Percentiles rank a stretch among this genome's conserved stretches.
These are phyloP conservation scores for Leptarthrus brevirostris DNA, from an alignment of 2,888 invertebrate species.

Conservation along the genomic window DNA sequence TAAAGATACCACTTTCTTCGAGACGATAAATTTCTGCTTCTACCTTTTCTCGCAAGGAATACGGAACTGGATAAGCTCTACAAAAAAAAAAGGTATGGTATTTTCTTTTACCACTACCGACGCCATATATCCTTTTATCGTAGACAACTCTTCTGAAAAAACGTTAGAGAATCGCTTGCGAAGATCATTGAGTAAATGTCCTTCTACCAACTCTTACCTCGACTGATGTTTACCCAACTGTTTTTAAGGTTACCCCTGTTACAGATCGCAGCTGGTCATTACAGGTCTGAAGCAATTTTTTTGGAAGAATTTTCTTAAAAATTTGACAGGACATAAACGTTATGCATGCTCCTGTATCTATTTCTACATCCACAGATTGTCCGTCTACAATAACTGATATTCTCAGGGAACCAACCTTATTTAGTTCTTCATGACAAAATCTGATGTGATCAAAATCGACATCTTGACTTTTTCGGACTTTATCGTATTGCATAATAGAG, in stretches of 20 bases:
- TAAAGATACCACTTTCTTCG: neutral
- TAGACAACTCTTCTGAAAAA: too few species aligned
- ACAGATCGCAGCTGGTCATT: too few species aligned
- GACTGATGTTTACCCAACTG: too few species aligned
- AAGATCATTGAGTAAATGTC: too few species aligned
- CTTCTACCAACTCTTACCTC: too few species aligned
- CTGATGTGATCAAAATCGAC: constrained; percentile 8
- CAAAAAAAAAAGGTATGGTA: too few species aligned
- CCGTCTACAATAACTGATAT: constrained; percentile 18
- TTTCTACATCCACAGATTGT: constrained; percentile 34
- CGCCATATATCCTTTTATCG: too few species aligned
- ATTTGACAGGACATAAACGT: constrained; percentile 27
- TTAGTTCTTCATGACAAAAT: neutral
- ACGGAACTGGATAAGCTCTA: neutral
- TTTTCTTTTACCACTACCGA: too few species aligned
- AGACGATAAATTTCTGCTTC: neutral
- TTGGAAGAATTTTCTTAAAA: too few species aligned
- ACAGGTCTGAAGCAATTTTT: too few species aligned
- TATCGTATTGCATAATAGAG: constrained; percentile 24
- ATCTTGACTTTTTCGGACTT: constrained; percentile 24
- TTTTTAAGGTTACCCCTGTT: too few species aligned
- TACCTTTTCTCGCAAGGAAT: neutral
- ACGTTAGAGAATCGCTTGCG: too few species aligned
- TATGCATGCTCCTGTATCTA: constrained; percentile 43
- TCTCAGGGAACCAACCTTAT: constrained; percentile 35